Conservation (phyloP, 2,113 vertebrate genomes). For the Pardalotus punctatus region DNA sequence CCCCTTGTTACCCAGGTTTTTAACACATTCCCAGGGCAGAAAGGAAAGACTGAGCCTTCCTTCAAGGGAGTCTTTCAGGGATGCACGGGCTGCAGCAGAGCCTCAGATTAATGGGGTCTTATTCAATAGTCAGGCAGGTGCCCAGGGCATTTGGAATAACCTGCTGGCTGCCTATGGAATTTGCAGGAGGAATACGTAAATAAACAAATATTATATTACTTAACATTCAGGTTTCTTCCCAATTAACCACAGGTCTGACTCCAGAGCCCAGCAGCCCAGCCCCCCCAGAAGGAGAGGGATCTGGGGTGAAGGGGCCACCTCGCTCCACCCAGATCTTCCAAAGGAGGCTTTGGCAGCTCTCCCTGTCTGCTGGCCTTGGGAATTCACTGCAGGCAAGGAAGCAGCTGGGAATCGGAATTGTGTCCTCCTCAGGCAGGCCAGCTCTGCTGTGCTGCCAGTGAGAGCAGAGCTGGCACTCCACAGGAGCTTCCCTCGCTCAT, state of each 20-base stretch:
- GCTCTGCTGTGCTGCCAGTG: background rate
- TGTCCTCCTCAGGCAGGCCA: background rate
- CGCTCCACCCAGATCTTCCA: fast-evolving
- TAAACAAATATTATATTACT: background rate
- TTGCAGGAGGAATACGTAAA: background rate
- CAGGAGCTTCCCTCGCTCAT: background rate
- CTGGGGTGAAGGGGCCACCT: background rate
- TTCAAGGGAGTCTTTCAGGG: background rate
- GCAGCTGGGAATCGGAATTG: background rate
- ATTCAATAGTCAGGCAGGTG: background rate
- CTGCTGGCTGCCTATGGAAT: fast-evolving
- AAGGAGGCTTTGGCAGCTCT: background rate
- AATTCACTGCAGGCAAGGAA: background rate
- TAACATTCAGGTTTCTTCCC: background rate
- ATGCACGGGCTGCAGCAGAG: background rate
- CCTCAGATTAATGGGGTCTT: fast-evolving
- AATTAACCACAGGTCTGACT: background rate
- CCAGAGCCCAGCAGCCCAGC: background rate
- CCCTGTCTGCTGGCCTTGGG: background rate
- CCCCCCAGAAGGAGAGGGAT: background rate
- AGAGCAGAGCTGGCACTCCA: background rate
- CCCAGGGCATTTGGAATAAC: background rate
- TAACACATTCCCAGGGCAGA: background rate
- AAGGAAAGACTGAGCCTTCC: background rate
- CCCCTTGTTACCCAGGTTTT: background rate